A percentile compares a stretch with the other conserved stretches of the same genome.
phyloP scores from a whole-genome alignment of 1,140 invertebrate genomes.

The Drosophila athabasca region DNA sequence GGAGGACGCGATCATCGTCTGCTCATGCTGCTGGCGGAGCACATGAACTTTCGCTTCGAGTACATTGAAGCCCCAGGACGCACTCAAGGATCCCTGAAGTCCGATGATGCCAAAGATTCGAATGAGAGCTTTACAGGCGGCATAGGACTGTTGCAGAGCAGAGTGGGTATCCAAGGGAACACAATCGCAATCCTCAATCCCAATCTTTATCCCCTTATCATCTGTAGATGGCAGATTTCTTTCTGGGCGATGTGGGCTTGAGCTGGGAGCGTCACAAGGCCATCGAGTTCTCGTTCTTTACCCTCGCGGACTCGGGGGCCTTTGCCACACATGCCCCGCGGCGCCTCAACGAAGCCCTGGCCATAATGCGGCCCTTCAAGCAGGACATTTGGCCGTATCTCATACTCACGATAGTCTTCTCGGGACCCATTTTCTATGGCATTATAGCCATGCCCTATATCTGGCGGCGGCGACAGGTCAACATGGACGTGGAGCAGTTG shows the following conservation, averaged over 20 bases:
- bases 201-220: neutral
- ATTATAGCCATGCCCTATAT: slow-evolving; percentile 84
- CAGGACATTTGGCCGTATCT: slow-evolving; percentile 87
- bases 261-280: slow-evolving; percentile 88
- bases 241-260: slow-evolving; percentile 88
- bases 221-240: slow-evolving; percentile 87
- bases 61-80: slow-evolving; percentile 89
- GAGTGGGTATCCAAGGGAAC: slow-evolving; percentile 83
- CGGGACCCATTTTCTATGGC: slow-evolving; percentile 85
- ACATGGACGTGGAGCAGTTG: slow-evolving; percentile 44
- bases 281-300: slow-evolving; percentile 89
- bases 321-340: slow-evolving; percentile 89
- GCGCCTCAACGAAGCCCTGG: slow-evolving; percentile 88
- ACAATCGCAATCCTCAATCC: slow-evolving; percentile 2
- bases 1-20: slow-evolving; percentile 89
- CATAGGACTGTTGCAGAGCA: slow-evolving; percentile 87
- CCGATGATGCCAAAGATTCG: slow-evolving; percentile 80
- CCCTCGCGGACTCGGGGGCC: slow-evolving; percentile 88
- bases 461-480: slow-evolving; percentile 60
- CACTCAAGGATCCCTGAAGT: slow-evolving; percentile 87
- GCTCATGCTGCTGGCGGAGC: slow-evolving; percentile 85
- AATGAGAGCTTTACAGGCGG: slow-evolving; percentile 88
- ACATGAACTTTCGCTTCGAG: slow-evolving; percentile 88
- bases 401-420: slow-evolving; percentile 84
- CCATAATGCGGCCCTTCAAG: slow-evolving; percentile 88